Evolutionary conservation across 2,888 invertebrate genomes (phyloP).

Genomic region (Agonopterix alstromeriana): DNA sequence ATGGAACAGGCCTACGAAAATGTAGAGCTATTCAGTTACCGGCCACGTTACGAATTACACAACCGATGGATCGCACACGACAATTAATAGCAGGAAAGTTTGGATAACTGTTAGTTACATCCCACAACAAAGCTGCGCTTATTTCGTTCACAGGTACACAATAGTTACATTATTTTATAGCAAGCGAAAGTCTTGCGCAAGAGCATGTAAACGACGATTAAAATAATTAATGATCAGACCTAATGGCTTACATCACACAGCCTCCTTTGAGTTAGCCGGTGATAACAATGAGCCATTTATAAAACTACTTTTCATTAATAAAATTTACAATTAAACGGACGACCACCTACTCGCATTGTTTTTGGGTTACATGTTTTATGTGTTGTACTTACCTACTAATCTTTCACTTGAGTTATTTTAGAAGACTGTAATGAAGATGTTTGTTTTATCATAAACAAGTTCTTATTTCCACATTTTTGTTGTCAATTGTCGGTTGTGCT

Average conservation of each 20-base stretch:
- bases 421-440: too few species aligned
- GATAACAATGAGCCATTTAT: slow-evolving; percentile 30
- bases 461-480: too few species aligned
- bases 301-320: slow-evolving; percentile 24
- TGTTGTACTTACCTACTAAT: too few species aligned
- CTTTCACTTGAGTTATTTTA: too few species aligned
- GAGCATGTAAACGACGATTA: slow-evolving; percentile 56
- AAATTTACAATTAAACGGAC: slow-evolving; percentile 19
- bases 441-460: too few species aligned
- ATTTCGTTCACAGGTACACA: slow-evolving; percentile 57
- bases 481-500: too few species aligned
- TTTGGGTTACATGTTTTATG: too few species aligned
- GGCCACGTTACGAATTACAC: slow-evolving; percentile 13
- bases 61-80: slow-evolving; percentile 27
- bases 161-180: slow-evolving; percentile 64
- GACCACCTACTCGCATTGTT: background rate
- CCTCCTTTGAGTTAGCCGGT: slow-evolving; percentile 29
- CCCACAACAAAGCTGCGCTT: slow-evolving; percentile 59
- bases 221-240: slow-evolving; percentile 64
- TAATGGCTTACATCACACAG: slow-evolving; percentile 57
- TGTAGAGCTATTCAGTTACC: too few species aligned
- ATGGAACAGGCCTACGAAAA: too few species aligned
- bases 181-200: slow-evolving; percentile 63
- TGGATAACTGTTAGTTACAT: slow-evolving; percentile 35
- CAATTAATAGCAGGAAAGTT: slow-evolving; percentile 45